phyloP scores from a whole-genome alignment of 2,888 invertebrate genomes.

The Empis stercorea region DNA sequence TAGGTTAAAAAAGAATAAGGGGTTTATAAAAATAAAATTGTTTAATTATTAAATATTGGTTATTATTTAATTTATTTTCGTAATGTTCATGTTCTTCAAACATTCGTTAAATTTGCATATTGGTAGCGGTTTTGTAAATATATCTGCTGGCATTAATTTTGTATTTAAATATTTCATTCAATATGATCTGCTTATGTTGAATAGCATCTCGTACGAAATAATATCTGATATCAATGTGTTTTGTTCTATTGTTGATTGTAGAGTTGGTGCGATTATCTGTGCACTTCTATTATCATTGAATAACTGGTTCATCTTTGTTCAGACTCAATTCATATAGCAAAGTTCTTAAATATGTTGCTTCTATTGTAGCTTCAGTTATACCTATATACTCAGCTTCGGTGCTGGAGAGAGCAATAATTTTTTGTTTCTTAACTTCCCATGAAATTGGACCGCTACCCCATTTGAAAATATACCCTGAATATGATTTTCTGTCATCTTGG shows the following conservation, averaged over 20 bases:
- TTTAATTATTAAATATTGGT: too few relatives aligned
- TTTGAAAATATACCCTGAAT: constrained; percentile 13
- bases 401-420: constrained; percentile 12
- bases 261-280: constrained; percentile 7
- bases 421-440: constrained; percentile 15
- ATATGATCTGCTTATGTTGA: constrained; percentile 2
- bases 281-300: constrained; percentile 14
- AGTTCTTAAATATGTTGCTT: constrained; percentile 9
- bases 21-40: too few relatives aligned
- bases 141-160: constrained; percentile 12
- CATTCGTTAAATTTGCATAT: too few relatives aligned
- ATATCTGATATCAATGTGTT: constrained; percentile 13
- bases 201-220: constrained; percentile 11
- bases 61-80: too few relatives aligned
- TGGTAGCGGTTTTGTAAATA: constrained; percentile 11
- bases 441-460: constrained; percentile 10
- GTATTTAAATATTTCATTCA: constrained; percentile 12
- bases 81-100: too few relatives aligned
- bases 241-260: constrained; percentile 11
- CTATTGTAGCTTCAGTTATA: constrained; percentile 11
- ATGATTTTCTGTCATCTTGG: constrained; percentile 11
- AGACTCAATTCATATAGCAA: constrained; percentile 10
- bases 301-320: constrained; percentile 1
- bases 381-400: constrained; percentile 15
- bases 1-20: too few relatives aligned